Conservation (phyloP, 1,140 invertebrate species). For the Drosophila sulfurigaster region DNA sequence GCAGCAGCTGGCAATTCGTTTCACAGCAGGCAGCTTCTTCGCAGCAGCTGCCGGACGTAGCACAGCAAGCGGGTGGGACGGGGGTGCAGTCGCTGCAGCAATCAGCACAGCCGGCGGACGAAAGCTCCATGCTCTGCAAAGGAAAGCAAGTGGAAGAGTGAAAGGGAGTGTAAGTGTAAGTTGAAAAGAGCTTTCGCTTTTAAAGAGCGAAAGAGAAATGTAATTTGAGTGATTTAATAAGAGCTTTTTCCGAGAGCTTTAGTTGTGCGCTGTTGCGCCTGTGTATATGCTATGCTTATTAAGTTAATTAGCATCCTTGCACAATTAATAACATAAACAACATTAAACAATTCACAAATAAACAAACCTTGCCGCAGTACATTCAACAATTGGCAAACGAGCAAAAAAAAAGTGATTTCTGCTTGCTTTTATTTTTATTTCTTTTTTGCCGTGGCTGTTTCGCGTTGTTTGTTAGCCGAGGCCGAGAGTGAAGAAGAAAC, state of each 20-base stretch:
- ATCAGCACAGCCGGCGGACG: conserved; percentile 52
- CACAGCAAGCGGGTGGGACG: conserved; percentile 31
- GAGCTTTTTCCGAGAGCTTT: background rate
- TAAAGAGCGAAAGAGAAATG: background rate
- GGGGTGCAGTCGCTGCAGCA: conserved; percentile 62
- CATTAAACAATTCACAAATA: conserved; percentile 14
- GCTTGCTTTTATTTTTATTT: conserved; percentile 16
- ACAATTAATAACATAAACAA: background rate
- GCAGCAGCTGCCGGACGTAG: conserved; percentile 39
- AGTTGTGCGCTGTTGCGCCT: conserved; percentile 17
- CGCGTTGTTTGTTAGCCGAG: conserved; percentile 53
- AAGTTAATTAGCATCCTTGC: conserved; percentile 38
- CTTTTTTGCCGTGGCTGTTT: conserved; percentile 51
- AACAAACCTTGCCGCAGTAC: conserved; percentile 41
- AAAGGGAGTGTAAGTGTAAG: background rate
- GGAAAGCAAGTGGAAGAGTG: conserved; percentile 1
- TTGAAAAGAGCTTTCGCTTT: background rate
- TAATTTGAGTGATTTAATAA: background rate
- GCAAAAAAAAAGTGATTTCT: conserved; percentile 21
- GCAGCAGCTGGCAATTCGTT: conserved; percentile 50
- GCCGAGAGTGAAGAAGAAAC: conserved; percentile 77
- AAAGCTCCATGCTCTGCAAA: conserved; percentile 57
- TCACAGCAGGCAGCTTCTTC: conserved; percentile 56
- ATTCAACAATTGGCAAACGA: conserved; percentile 28
- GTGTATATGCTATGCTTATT: conserved; percentile 48